Base-by-base conservation (phyloP, 1,140 invertebrate genomes). In the Zaprionus taronus region DNA sequence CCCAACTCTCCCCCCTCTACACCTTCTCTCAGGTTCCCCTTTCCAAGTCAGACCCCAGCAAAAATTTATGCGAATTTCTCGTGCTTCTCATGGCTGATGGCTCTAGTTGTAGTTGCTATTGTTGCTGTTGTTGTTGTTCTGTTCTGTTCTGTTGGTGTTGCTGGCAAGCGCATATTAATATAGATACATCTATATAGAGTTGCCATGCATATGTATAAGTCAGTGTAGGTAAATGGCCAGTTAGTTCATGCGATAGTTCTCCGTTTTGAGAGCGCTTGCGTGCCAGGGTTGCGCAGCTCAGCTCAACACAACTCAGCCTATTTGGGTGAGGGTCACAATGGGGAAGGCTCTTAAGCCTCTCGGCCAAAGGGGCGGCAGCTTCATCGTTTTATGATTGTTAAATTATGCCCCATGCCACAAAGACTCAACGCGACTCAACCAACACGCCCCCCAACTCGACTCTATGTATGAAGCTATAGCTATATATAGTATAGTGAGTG, bases 61-160 rank as follows among this genome's bases (percentile, higher is more conserved):
- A 73, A 80, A 84, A 81, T 84, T 83, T 81, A 83, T 83, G 81
- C 81, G 81, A 77, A 84, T 65, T 84, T 84, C 74, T 85, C 81
- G 82, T 78, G 82, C 61, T 81, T 84, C 66, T 68, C 81, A 81
- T 76, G 73, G 73, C 61, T 72, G 73, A 71, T 75, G 56, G 38
- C 51, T 44, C 41, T 28, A 68, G 26, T 36, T 41, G 26, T 36
- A 5, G 20, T 17, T 51, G 41, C 64, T 57, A 14, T 24, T 63
- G 26, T 55, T 44, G 44, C 55, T 47, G 26, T 31, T 31, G 9
- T 31, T 31, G 31, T 31, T 11, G 9, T 28, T 28, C 0, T 28
- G 26, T 34, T 34, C 9, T 34, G 31, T 34, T 11, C 31, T 34
- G 41, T 71, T 57, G 26, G 24, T 63, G 36, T 55, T 55, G 44